A percentile compares a stretch with the other conserved stretches of the same genome.
phyloP scores from a whole-genome alignment of 2,113 vertebrate species.

The Zosterops hypoxanthus region DNA sequence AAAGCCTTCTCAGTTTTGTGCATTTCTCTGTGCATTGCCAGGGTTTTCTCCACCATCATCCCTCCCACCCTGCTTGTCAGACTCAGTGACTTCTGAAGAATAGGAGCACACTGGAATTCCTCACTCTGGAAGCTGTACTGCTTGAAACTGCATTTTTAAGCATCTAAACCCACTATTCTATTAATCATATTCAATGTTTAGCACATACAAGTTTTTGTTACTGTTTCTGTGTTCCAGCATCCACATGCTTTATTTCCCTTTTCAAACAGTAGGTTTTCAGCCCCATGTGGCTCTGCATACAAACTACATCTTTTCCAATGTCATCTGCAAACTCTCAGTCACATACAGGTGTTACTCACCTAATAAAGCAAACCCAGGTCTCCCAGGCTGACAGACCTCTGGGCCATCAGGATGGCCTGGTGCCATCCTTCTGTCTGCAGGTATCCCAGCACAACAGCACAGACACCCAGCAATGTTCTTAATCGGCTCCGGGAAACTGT shows the following conservation, averaged over 20 bases:
- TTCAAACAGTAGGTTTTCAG: not conserved
- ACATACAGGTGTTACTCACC: not conserved
- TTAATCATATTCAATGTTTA: not conserved
- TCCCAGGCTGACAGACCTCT: not conserved
- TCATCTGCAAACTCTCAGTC: not conserved
- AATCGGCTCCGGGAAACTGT: not conserved
- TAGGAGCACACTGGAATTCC: not conserved
- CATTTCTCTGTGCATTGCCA: not conserved
- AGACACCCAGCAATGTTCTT: not conserved
- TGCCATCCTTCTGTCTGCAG: not conserved
- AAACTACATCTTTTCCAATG: not conserved
- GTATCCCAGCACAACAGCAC: not conserved
- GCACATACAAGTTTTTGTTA: not conserved
- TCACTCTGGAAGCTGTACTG: not conserved
- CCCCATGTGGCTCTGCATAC: not conserved
- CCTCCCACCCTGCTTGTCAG: not conserved
- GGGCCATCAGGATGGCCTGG: no score
- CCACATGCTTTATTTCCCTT: not conserved
- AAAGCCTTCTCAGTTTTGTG: not conserved
- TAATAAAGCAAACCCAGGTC: not conserved
- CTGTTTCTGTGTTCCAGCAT: not conserved
- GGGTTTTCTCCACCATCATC: not conserved
- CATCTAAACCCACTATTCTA: not conserved
- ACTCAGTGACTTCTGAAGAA: not conserved
- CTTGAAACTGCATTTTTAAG: not conserved